These are phyloP conservation scores for Siphamia tubifer DNA, from an alignment of 2,113 vertebrate species.

Conservation along the genomic window DNA sequence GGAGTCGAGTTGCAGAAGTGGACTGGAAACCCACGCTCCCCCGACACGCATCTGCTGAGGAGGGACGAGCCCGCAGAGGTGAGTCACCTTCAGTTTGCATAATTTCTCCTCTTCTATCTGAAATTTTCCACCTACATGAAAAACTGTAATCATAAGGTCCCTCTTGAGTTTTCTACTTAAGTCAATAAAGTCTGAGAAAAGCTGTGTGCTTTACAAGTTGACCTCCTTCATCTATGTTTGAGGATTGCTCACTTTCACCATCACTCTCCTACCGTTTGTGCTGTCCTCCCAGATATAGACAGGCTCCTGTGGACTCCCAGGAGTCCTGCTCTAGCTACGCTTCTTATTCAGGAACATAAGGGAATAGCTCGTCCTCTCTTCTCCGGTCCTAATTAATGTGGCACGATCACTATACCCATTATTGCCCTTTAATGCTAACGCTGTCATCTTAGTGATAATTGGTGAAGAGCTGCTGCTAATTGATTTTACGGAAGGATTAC, in stretches of 20 bases:
- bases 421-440: constrained; percentile 58
- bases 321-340: constrained; percentile 77
- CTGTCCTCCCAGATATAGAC: constrained; percentile 70
- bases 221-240: constrained; percentile 16
- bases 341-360: constrained; percentile 79
- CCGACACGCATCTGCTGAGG: constrained; percentile 82
- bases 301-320: constrained; percentile 65
- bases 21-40: constrained; percentile 81
- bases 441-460: constrained; percentile 44
- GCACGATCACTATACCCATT: constrained; percentile 53
- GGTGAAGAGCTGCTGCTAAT: constrained; percentile 37
- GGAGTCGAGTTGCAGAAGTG: constrained; percentile 73
- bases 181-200: background rate
- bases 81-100: constrained; percentile 11
- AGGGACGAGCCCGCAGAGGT: constrained; percentile 81
- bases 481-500: constrained; percentile 25
- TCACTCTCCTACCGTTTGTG: constrained; percentile 34
- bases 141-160: background rate
- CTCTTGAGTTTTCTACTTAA: background rate
- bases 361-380: constrained; percentile 72
- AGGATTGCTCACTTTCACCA: constrained; percentile 15
- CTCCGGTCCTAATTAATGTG: constrained; percentile 72
- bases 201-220: constrained; percentile 4
- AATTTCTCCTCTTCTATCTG: background rate
- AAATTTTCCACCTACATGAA: background rate